Percentiles rank a stretch among this genome's conserved stretches.
Conservation (phyloP, 2,888 invertebrate species). For the Lagria hirta region DNA sequence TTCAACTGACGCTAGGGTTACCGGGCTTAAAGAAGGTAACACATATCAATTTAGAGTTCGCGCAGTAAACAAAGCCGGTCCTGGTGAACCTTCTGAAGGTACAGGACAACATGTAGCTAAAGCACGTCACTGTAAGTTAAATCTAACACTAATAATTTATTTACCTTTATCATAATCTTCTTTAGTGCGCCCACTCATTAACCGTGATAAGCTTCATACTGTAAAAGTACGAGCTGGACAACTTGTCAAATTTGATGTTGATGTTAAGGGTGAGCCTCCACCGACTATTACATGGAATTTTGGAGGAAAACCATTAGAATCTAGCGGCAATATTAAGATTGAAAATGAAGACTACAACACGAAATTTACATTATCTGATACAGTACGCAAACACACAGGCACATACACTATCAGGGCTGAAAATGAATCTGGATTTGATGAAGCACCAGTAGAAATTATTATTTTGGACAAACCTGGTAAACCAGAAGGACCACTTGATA, state of each 20-base stretch:
- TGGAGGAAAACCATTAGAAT: constrained; percentile 67
- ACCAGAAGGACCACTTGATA: constrained; percentile 91
- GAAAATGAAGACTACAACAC: constrained; percentile 93
- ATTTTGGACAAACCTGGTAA: constrained; percentile 81
- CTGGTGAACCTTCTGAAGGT: constrained; percentile 86
- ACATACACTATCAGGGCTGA: constrained; percentile 88
- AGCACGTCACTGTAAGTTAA: constrained; percentile 76
- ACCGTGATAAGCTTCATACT: constrained; percentile 88
- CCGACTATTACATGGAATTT: constrained; percentile 86
- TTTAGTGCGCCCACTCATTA: constrained; percentile 91
- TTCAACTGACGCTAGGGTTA: constrained; percentile 78
- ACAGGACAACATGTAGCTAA: constrained; percentile 86
- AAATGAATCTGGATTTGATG: constrained; percentile 91
- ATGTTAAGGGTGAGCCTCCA: constrained; percentile 95
- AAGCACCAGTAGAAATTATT: constrained; percentile 89
- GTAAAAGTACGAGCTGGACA: constrained; percentile 89
- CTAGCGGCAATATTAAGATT: constrained; percentile 69
- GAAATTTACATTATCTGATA: constrained; percentile 76
- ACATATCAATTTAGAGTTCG: constrained; percentile 94
- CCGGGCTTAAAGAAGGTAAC: constrained; percentile 85
- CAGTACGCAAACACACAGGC: constrained; percentile 84
- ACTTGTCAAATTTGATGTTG: constrained; percentile 87
- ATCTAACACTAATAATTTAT: constrained; percentile 9
- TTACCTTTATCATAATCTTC: constrained; percentile 24
- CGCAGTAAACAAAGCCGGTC: constrained; percentile 93